Base-by-base conservation (phyloP, 2,113 vertebrate genomes). In the Rutilus rutilus region DNA sequence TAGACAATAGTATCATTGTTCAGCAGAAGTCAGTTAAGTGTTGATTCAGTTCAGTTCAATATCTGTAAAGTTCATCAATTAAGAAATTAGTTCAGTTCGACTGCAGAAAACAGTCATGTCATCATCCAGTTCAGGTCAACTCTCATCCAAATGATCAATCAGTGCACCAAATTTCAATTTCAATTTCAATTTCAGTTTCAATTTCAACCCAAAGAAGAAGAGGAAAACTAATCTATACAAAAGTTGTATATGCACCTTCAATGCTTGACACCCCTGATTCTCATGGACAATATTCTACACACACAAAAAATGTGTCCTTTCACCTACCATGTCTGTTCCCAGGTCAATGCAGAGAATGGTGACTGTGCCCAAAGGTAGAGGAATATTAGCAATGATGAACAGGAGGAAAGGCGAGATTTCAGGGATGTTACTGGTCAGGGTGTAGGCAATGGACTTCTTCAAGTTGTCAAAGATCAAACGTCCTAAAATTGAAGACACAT, bases 311-410 rank as follows among this genome's bases (percentile, higher is more conserved):
- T 33, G n/a, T 2, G 14, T 87, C 9, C 1, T 73, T 77, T 64
- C 17, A 54, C 95, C 93, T 90, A 98, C 97, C 98, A 99, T 97
- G 89, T 99, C 97, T 0, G 98, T 99, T 93, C 98, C 98, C 94
- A 98, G 91, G 91, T 99, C 97, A 0, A 99, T 99, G 92, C 97
- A 99, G 88, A 98, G 96, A 94, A 99, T 98, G 92, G 97, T 97
- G 92, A 98, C 83, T 0, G 97, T 98, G 85, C 97, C 97, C 92
- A 98, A 92, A 0, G 97, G 96, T 54, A 98, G 95, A 0, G 97
- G 97, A 88, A 98, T 98, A 90, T 97, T 97, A 90, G 95, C 95
- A 0, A 97, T 96, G 93, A 98, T 96, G 92, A 97, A 98, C 85
- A 98, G 90, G 25, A 98, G 96, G 94, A 98, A 98, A 5, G 97